Conservation (phyloP, 2,797 vertebrate genomes). For the Cuniculus paca region DNA sequence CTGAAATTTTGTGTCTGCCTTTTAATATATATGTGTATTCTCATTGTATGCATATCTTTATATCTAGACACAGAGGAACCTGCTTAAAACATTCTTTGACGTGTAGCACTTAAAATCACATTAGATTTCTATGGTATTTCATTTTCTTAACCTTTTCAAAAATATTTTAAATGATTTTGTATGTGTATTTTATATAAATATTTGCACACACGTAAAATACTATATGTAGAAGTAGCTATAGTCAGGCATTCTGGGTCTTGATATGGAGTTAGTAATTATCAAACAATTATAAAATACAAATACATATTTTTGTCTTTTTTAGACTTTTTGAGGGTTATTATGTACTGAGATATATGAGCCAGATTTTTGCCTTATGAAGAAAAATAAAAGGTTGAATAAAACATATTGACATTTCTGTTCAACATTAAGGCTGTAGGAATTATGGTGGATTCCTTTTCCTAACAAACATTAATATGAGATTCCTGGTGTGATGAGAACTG, state of each 20-base stretch:
- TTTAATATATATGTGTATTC: background rate
- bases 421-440: constrained; percentile 83
- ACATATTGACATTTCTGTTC: constrained; percentile 86
- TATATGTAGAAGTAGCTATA: background rate
- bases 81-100: constrained; percentile 62
- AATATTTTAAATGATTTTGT: constrained; percentile 62
- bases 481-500: constrained; percentile 81
- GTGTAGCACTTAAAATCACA: constrained; percentile 59
- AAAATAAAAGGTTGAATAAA: constrained; percentile 85
- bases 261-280: constrained; percentile 53
- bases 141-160: constrained; percentile 69
- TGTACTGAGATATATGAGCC: constrained; percentile 69
- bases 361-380: constrained; percentile 81
- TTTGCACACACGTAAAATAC: background rate
- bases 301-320: constrained; percentile 59
- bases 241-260: background rate
- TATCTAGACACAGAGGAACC: background rate
- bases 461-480: constrained; percentile 85
- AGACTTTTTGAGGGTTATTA: constrained; percentile 65
- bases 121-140: constrained; percentile 63
- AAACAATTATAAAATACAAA: constrained; percentile 63
- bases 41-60: constrained; percentile 25
- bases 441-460: constrained; percentile 84
- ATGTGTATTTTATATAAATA: background rate
- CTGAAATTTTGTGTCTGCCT: constrained; percentile 72